phyloP scores from a whole-genome alignment of 1,140 invertebrate species.

The Bilobella aurantiaca region DNA sequence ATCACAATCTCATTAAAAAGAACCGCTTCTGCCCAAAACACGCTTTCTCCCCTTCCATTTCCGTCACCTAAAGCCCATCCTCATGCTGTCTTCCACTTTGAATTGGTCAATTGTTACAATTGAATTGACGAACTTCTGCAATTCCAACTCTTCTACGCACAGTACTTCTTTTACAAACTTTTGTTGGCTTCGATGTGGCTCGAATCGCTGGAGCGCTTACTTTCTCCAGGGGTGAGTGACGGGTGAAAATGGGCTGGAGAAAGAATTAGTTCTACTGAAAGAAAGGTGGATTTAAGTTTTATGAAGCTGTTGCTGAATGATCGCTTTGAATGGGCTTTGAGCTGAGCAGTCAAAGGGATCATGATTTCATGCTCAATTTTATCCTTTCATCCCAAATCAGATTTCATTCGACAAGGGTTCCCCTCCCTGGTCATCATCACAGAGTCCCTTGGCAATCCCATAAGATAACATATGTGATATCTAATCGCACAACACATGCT shows the following conservation, averaged over 20 bases:
- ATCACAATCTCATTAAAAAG: neutral
- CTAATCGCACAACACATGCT: constrained; percentile 16
- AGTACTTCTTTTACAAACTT: too few relatives aligned
- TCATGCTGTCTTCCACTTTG: neutral
- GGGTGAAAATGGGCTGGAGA: neutral
- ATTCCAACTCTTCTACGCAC: too few relatives aligned
- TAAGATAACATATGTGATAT: constrained; percentile 23
- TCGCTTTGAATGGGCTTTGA: neutral
- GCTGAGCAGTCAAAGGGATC: constrained; percentile 10
- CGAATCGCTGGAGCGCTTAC: neutral
- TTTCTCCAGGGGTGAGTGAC: neutral
- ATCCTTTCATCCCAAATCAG: constrained; percentile 15
- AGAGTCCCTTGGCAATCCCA: constrained; percentile 18
- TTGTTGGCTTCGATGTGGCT: neutral
- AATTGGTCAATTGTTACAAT: neutral
- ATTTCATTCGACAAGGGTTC: constrained; percentile 15
- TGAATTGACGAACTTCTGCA: neutral
- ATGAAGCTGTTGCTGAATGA: constrained; percentile 5
- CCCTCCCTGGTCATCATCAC: neutral
- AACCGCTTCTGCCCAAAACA: neutral
- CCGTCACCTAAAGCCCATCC: neutral
- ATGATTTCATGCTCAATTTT: constrained; percentile 27
- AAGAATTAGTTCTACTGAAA: neutral
- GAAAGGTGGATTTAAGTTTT: neutral
- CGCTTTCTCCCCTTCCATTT: neutral